phyloP scores from a whole-genome alignment of 2,797 vertebrate genomes.

The Podargus strigoides region DNA sequence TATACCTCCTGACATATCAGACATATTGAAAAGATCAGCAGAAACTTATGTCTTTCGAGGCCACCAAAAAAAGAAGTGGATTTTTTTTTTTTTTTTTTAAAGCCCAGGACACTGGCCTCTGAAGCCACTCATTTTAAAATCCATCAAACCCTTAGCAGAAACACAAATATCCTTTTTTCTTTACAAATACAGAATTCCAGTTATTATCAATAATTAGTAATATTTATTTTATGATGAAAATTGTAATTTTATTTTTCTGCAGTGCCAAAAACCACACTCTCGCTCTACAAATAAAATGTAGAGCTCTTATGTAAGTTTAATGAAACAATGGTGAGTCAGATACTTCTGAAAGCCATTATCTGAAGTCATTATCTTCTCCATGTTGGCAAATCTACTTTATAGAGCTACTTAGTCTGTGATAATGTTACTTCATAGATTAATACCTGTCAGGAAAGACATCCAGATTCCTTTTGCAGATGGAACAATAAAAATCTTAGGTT shows the following conservation, averaged over 20 bases:
- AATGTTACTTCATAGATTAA: background rate
- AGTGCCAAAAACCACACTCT: background rate
- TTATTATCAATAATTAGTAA: background rate
- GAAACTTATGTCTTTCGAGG: background rate
- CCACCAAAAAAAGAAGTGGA: too few species aligned
- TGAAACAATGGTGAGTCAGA: background rate
- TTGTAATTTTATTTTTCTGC: background rate
- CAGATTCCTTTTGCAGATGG: background rate
- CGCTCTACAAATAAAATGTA: background rate
- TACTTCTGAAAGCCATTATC: background rate
- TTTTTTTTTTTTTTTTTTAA: background rate
- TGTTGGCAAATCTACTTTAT: background rate
- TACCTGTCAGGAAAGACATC: background rate
- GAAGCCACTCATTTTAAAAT: background rate
- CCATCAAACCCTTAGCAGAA: background rate
- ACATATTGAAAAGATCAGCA: background rate
- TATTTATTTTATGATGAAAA: background rate
- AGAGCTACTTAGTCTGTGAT: background rate
- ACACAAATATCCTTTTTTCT: background rate
- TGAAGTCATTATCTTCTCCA: background rate
- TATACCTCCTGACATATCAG: background rate
- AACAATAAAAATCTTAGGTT: background rate
- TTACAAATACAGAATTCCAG: background rate
- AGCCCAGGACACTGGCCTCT: background rate
- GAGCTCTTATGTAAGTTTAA: background rate